These are phyloP conservation scores for Mus musculus DNA, from an alignment of 2,113 vertebrate species.

Conservation along the genomic window DNA sequence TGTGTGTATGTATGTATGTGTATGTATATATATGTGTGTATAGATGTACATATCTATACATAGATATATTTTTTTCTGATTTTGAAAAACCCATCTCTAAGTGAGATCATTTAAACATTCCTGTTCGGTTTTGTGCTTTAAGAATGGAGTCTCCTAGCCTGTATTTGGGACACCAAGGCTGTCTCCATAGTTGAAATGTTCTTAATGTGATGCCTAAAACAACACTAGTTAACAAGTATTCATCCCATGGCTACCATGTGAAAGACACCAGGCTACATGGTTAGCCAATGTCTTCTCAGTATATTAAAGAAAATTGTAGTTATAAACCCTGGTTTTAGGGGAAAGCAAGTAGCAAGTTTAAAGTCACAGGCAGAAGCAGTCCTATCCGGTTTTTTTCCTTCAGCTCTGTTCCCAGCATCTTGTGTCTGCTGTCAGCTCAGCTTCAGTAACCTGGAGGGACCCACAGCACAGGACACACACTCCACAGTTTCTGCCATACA, in stretches of 20 bases:
- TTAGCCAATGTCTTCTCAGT: not conserved
- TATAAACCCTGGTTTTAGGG: not conserved
- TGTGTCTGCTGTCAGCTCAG: not conserved
- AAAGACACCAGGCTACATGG: not conserved
- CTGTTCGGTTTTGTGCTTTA: slow-evolving; percentile 7
- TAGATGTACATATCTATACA: no score
- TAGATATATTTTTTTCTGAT: not conserved
- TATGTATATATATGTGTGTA: no score
- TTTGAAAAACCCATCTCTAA: slow-evolving; percentile 24
- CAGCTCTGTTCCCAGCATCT: not conserved
- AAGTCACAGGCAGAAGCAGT: not conserved
- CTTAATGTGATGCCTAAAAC: not conserved
- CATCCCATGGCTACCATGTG: not conserved
- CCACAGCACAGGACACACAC: no score
- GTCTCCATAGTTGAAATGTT: not conserved
- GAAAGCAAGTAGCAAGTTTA: not conserved
- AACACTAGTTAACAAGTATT: not conserved
- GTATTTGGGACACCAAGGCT: not conserved
- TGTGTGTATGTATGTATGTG: no score
- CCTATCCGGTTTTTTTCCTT: not conserved
- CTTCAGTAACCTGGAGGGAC: not conserved
- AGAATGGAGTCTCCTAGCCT: not conserved
- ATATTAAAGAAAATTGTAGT: not conserved
- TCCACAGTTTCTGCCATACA: not conserved
- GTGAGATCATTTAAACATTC: not conserved